These are phyloP conservation scores for Ridgeia piscesae DNA, from an alignment of 1,140 invertebrate species.

Conservation along the genomic window DNA sequence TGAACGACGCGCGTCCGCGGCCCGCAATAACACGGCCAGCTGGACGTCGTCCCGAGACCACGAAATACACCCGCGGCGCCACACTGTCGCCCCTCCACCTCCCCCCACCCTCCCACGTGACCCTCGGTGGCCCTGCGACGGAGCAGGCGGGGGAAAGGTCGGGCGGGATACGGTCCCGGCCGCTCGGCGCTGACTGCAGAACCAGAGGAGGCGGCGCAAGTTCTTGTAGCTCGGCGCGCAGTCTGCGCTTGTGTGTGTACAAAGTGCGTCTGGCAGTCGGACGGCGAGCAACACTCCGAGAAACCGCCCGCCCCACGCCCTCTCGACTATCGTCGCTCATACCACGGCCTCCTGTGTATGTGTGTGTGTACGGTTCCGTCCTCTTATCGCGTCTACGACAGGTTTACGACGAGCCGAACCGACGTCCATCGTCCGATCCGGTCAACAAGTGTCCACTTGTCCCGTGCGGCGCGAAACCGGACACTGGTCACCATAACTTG, in stretches of 20 bases:
- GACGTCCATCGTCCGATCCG: neutral
- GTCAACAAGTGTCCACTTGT: conserved; percentile 4
- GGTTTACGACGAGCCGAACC: neutral
- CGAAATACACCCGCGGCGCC: neutral
- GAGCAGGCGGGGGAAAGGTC: neutral
- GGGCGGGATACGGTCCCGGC: neutral
- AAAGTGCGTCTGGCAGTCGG: neutral
- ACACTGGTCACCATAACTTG: neutral
- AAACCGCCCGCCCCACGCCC: neutral
- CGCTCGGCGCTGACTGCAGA: neutral
- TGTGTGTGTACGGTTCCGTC: neutral
- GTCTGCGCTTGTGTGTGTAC: neutral
- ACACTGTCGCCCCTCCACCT: neutral
- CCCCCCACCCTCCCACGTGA: neutral
- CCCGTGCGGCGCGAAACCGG: neutral
- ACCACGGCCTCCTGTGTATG: too few relatives aligned
- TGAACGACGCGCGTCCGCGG: neutral
- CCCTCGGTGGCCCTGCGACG: neutral
- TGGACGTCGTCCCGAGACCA: neutral
- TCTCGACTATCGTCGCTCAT: neutral
- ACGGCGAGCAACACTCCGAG: neutral
- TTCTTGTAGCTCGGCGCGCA: too few relatives aligned
- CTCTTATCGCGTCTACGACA: neutral
- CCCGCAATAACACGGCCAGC: neutral
- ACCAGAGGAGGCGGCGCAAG: neutral